Conservation (phyloP, 2,113 vertebrate species). For the Alexandromys fortis region DNA sequence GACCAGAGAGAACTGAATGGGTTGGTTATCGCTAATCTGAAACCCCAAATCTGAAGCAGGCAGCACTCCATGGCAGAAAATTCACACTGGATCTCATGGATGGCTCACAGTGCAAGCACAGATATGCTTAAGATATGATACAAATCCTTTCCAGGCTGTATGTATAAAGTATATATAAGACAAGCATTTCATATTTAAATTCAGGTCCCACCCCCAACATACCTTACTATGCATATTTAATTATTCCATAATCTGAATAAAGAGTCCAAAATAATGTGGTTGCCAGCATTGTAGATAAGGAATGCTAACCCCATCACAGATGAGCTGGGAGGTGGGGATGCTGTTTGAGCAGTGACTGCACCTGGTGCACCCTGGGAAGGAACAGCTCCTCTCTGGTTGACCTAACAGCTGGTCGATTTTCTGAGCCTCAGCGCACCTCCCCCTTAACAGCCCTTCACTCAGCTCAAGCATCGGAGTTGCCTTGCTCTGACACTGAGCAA, state of each 20-base stretch:
- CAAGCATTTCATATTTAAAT: neutral
- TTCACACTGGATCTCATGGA: neutral
- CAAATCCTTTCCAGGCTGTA: neutral
- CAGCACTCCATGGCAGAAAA: neutral
- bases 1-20: neutral
- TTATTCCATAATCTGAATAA: neutral
- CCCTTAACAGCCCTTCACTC: neutral
- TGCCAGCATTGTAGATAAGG: neutral
- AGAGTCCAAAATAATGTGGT: neutral
- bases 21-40: neutral
- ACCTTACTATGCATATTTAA: neutral
- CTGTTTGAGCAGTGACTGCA: neutral
- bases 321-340: neutral
- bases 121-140: no score
- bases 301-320: neutral
- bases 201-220: neutral
- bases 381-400: neutral
- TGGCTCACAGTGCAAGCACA: neutral
- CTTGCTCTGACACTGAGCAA: slow-evolving; percentile 56
- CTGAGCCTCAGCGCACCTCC: neutral
- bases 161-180: neutral
- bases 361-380: neutral
- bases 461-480: slow-evolving; percentile 39
- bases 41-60: neutral
- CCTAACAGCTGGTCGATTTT: neutral